Percentiles rank a stretch among this genome's conserved stretches.
Evolutionary conservation across 2,888 invertebrate genomes (phyloP).

Genomic region (Corythucha ciliata): DNA sequence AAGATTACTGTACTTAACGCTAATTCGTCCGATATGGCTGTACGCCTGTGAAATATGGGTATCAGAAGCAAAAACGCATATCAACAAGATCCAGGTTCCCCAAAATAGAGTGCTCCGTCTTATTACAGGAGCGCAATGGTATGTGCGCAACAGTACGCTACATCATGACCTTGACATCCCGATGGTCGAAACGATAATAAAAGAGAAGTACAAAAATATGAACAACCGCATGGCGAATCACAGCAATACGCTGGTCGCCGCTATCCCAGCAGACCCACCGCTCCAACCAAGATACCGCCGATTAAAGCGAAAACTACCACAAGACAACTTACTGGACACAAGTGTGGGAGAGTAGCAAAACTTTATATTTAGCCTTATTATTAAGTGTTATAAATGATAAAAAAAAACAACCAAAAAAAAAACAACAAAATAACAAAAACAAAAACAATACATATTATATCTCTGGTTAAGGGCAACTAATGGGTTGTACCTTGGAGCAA

Average conservation of each 20-base stretch:
- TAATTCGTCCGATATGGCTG: neutral
- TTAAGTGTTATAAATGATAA: too few relatives aligned
- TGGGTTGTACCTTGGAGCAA: neutral
- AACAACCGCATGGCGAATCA: neutral
- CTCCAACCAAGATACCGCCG: neutral
- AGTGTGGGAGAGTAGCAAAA: neutral
- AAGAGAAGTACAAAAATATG: neutral
- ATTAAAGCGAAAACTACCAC: neutral
- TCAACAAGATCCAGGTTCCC: constrained; percentile 3
- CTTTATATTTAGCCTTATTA: too few relatives aligned
- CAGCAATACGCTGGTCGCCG: constrained; percentile 4
- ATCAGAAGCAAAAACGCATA: neutral
- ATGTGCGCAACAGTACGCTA: neutral
- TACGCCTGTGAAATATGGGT: constrained; percentile 3
- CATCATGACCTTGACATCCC: constrained; percentile 7
- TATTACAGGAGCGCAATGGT: constrained; percentile 7
- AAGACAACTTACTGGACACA: neutral
- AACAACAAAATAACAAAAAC: too few relatives aligned
- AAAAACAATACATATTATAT: too few relatives aligned
- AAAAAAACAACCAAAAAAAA: too few relatives aligned
- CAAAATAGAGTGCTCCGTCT: constrained; percentile 4
- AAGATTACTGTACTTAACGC: neutral
- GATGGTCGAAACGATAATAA: neutral
- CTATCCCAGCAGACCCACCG: neutral
- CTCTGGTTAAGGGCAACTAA: neutral